phyloP scores from a whole-genome alignment of 2,113 vertebrate species.

The Epinephelus moara region DNA sequence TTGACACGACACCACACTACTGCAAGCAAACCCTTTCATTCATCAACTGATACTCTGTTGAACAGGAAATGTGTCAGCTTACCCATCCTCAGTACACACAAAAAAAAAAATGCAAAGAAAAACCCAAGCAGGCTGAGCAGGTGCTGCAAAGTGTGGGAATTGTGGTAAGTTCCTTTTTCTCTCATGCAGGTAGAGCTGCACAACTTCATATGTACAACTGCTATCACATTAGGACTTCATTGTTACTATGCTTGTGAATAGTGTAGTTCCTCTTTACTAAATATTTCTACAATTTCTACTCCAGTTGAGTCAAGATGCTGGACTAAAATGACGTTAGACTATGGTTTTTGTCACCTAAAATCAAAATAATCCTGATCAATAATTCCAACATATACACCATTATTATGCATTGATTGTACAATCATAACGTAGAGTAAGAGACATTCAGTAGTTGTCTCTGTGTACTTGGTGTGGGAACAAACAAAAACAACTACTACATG shows the following conservation, averaged over 20 bases:
- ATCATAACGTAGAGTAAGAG: not conserved
- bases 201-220: conserved; percentile 12
- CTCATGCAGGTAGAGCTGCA: conserved; percentile 12
- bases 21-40: conserved; percentile 6
- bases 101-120: not conserved
- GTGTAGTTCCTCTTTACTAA: not conserved
- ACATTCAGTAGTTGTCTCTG: not conserved
- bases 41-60: not conserved
- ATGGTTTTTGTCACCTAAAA: not conserved
- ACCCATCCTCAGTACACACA: not conserved
- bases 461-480: not conserved
- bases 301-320: not conserved
- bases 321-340: not conserved
- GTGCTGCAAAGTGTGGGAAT: conserved; percentile 26
- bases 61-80: conserved; percentile 44
- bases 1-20: not conserved
- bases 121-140: not conserved
- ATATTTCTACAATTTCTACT: not conserved
- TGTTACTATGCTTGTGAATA: not conserved
- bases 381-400: not conserved
- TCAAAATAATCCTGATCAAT: not conserved
- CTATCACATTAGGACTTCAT: not conserved
- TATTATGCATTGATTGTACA: not conserved
- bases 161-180: conserved; percentile 23
- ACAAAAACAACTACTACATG: not conserved